Base-by-base conservation (phyloP, 2,888 invertebrate species). In the Crossocerus cetratus region DNA sequence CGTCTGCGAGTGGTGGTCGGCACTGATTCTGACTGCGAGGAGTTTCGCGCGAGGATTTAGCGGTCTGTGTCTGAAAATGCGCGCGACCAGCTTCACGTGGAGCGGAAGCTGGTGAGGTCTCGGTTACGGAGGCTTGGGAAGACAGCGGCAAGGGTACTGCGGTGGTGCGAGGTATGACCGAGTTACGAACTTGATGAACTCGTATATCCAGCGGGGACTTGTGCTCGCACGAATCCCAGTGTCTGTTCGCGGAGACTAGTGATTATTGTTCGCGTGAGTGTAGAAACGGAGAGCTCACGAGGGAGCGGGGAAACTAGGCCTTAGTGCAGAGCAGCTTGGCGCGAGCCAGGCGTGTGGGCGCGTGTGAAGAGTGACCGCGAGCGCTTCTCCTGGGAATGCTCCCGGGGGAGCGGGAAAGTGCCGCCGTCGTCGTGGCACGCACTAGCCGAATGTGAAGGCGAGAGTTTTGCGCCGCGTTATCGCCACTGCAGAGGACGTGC, bases 401-500 rank as follows among this genome's bases (percentile, higher is more conserved):
- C 32, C 32, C 8, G 32, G 5, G 32, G 32, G 8, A 32, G 32
- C 32, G 32, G 32, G 32, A 32, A 32, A 32, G 32, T 32, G 32
- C 32, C 32, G 32, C 32, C 32, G 32, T 32, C 32, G 32, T 32
- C 32, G 75, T 68, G 71, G 59, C 49, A 42, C 49, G n/a, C 65
- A 74, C 49, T 32, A 55, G 32, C 54, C 44, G 58, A 61, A 61
- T 54, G 58, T 54, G 49, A 11, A 18, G 62, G 56, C 21, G 53
- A 63, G 44, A 49, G 55, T 64, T 66, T 74, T 60, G 77, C 74
- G 74, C 65, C 69, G 74, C 66, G 66, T 69, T 71, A 69, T 53
- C 74, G 70, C 60, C 71, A 75, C 71, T 82, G 82, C 81, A 73
- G 72, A 74, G 77, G 75, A 71, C 77, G 75, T 77, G 74, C 74